phyloP scores from a whole-genome alignment of 2,888 invertebrate genomes.

The Drosophila emarginata region DNA sequence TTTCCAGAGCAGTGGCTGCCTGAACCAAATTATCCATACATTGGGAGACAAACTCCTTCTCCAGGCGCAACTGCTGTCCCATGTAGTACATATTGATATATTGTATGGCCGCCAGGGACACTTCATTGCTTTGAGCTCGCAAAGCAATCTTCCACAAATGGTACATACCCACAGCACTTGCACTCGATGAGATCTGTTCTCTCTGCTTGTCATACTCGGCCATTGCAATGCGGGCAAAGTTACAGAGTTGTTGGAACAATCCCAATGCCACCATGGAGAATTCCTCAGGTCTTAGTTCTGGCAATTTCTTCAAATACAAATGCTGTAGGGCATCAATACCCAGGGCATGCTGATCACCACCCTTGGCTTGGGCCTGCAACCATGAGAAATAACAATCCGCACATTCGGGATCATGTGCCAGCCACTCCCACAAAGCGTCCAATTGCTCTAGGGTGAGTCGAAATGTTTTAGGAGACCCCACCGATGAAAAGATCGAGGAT shows the following conservation, averaged over 20 bases:
- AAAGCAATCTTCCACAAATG: constrained; percentile 97
- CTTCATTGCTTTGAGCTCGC: constrained; percentile 94
- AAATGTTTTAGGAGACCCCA: constrained; percentile 95
- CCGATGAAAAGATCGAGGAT: constrained; percentile 94
- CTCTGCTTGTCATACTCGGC: constrained; percentile 85
- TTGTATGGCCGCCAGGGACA: constrained; percentile 96
- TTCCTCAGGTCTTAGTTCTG: constrained; percentile 92
- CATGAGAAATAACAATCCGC: constrained; percentile 96
- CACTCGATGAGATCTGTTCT: constrained; percentile 76
- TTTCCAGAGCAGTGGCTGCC: constrained; percentile 88
- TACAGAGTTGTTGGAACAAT: constrained; percentile 95
- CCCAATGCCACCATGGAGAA: constrained; percentile 96
- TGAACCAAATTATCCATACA: constrained; percentile 96
- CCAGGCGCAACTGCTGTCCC: constrained; percentile 94
- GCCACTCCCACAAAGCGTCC: constrained; percentile 94
- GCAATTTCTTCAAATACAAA: constrained; percentile 94
- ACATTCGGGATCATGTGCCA: constrained; percentile 92
- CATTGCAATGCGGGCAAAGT: constrained; percentile 91
- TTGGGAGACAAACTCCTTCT: constrained; percentile 95
- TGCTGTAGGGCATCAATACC: constrained; percentile 93
- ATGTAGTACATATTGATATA: constrained; percentile 97
- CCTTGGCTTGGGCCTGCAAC: constrained; percentile 95
- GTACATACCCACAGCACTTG: constrained; percentile 93
- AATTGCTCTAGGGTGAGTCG: constrained; percentile 93
- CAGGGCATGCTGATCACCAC: constrained; percentile 95